Conservation (phyloP, 2,113 vertebrate species). For the Ursus arctos region DNA sequence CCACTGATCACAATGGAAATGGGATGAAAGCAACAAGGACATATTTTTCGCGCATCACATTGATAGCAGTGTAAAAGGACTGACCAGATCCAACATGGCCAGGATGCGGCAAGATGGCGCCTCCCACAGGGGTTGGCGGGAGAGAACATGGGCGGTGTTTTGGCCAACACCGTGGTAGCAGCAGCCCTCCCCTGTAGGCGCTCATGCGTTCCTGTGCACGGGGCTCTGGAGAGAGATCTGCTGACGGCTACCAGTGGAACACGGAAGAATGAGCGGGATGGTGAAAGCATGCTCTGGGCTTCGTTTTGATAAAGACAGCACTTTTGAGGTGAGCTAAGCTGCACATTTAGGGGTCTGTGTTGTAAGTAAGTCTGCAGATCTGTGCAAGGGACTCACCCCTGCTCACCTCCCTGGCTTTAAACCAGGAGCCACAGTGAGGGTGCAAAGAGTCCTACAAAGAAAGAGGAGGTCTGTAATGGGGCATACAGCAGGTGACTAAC, state of each 20-base stretch:
- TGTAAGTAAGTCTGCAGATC: too few species aligned
- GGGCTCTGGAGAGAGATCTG: accelerated
- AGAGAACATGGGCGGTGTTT: accelerated
- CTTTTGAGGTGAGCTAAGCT: neutral
- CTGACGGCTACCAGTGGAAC: neutral
- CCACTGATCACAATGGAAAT: accelerated
- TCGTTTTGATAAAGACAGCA: neutral
- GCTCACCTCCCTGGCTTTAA: neutral
- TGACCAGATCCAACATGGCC: accelerated
- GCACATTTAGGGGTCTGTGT: neutral
- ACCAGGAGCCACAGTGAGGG: accelerated
- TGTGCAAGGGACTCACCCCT: accelerated
- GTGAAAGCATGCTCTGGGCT: neutral
- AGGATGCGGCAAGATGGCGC: accelerated
- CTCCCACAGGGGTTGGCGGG: accelerated
- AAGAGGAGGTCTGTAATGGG: accelerated
- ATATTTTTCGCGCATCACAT: accelerated
- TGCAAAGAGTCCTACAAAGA: neutral
- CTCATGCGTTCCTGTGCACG: accelerated
- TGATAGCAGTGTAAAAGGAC: neutral
- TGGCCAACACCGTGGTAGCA: accelerated
- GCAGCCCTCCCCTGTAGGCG: accelerated
- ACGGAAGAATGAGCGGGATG: accelerated
- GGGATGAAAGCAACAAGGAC: accelerated
- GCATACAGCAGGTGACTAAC: accelerated